Base-by-base conservation (phyloP, 2,113 vertebrate species). In the Ondatra zibethicus region DNA sequence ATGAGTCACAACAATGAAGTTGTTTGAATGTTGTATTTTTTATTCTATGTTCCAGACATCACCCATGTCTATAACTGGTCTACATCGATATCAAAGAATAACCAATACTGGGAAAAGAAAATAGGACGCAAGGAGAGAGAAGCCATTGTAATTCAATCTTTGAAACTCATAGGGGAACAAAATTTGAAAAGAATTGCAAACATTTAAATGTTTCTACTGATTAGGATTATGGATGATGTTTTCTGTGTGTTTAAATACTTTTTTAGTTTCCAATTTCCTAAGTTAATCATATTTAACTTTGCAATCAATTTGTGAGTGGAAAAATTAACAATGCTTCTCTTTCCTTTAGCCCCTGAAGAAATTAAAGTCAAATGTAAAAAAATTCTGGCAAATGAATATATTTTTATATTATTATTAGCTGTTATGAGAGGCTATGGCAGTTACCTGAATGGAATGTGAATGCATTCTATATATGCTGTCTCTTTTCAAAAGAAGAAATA, bases 201-300 rank as follows among this genome's bases (percentile, higher is more conserved):
- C 3, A 93, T 95, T 89, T 52, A 76, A 82, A 58, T 88, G 1
- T 92, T 84, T 45, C 63, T 92, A 19, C 50, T 55, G 2, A 10
- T 11, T 68, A n/a, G 23, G 16, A 82, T 92, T 92, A 89, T 89
- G 5, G 5, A 23, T 89, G 45, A 75, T n/a, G 0, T 25, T 89
- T 96, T 87, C 33, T 27, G 21, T 72, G 95, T n/a, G 4, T 42
- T 87, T 95, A 92, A 93, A n/a, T 86, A 88, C 39, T 84, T 96
- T 91, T 94, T 73, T 77, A 76, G 50, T 52, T 90, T 89, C 17
- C 13, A 82, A 19, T 36, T 88, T 86, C 89, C 13, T 45, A 77
- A 63, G 76, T 91, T 80, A 65, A 80, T 21, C 13, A 31, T 78
- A 36, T 55, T 93, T 91, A 90, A 2, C 39, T 86, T 95, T 72